A percentile compares a stretch with the other conserved stretches of the same genome.
These are phyloP conservation scores for Ctenomys sociabilis DNA, from an alignment of 2,113 vertebrate species.

Conservation along the genomic window DNA sequence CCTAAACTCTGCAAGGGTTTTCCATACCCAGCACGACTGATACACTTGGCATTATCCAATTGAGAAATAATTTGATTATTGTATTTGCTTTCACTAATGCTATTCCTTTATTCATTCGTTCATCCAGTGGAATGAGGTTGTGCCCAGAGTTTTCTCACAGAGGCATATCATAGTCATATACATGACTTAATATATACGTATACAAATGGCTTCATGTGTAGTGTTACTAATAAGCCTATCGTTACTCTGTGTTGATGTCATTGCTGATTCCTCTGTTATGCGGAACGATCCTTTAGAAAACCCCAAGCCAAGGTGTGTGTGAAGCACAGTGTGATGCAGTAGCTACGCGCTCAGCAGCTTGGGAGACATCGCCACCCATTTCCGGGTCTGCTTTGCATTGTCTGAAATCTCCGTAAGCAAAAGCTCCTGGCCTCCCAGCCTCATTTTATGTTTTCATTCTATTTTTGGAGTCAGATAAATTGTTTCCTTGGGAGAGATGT, in stretches of 20 bases:
- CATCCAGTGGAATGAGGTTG: neutral
- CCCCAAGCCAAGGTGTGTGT: neutral
- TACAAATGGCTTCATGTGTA: too few species aligned
- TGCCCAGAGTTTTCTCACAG: neutral
- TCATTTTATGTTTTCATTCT: neutral
- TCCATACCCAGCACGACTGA: neutral
- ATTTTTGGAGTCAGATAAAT: neutral
- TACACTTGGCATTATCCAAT: neutral
- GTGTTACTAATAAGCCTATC: neutral
- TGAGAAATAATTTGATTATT: neutral
- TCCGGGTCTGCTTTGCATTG: neutral
- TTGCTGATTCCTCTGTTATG: neutral
- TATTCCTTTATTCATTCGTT: neutral
- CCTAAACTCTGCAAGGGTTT: neutral
- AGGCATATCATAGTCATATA: neutral
- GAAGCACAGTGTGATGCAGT: neutral
- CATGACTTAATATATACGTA: too few species aligned
- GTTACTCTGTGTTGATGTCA: neutral
- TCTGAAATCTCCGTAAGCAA: neutral
- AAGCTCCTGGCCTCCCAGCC: neutral
- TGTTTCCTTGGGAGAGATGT: neutral
- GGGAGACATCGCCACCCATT: neutral
- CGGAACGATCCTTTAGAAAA: neutral
- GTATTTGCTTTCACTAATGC: neutral
- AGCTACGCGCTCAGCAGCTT: neutral